These are phyloP conservation scores for Spondyliosoma cantharus DNA, from an alignment of 2,797 vertebrate species.

Conservation along the genomic window DNA sequence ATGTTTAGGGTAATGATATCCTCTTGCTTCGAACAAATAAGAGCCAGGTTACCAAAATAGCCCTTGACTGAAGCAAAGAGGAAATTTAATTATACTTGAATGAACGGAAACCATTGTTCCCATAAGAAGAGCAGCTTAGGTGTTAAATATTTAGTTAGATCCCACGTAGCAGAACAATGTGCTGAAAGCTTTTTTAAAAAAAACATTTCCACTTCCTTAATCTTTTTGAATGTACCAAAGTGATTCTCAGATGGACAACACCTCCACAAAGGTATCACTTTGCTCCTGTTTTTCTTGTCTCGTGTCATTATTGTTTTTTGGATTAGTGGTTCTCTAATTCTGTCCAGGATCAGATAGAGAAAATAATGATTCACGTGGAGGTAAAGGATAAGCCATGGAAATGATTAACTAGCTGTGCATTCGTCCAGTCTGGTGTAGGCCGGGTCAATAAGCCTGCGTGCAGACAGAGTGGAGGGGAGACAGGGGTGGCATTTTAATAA, in stretches of 20 bases:
- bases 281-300: conserved; percentile 5
- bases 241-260: conserved; percentile 5
- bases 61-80: conserved; percentile 51
- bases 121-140: conserved; percentile 58
- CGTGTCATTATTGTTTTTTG: conserved; percentile 32
- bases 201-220: conserved; percentile 43
- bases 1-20: conserved; percentile 60
- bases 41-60: conserved; percentile 53
- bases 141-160: conserved; percentile 64
- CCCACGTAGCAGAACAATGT: conserved; percentile 34
- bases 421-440: conserved; percentile 15
- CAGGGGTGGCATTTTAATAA: conserved; percentile 31
- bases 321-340: conserved; percentile 40
- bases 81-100: conserved; percentile 67
- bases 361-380: conserved; percentile 60
- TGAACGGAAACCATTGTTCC: conserved; percentile 59
- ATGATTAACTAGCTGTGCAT: conserved; percentile 54
- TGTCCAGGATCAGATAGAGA: conserved; percentile 9
- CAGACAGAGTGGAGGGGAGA: conserved; percentile 11
- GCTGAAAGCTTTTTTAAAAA: conserved; percentile 44
- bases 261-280: background rate
- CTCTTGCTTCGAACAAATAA: conserved; percentile 46
- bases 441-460: conserved; percentile 19
- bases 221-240: conserved; percentile 16
- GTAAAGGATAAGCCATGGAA: conserved; percentile 53